These are phyloP conservation scores for Rachycentron canadum DNA, from an alignment of 2,797 vertebrate species.

Conservation along the genomic window DNA sequence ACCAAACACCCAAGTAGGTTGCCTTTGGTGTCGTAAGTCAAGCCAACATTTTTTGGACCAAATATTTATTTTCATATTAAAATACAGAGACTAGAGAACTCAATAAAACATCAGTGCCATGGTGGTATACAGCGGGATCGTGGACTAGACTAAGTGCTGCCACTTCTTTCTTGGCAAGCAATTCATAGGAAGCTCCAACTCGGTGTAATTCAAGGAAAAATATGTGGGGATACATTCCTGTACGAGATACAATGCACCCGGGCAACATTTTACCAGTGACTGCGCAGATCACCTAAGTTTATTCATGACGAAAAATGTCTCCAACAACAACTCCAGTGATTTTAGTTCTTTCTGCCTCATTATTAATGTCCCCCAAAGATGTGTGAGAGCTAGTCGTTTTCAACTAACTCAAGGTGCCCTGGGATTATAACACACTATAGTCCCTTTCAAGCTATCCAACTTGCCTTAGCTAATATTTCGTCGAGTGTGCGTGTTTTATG, in stretches of 20 bases:
- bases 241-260: not conserved
- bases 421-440: not conserved
- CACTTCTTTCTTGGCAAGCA: not conserved
- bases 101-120: constrained; percentile 7
- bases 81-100: not conserved
- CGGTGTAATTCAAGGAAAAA: not conserved
- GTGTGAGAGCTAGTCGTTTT: not conserved
- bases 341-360: not conserved
- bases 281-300: constrained; percentile 13
- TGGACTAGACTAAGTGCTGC: not conserved
- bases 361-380: not conserved
- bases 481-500: not conserved
- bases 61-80: not conserved
- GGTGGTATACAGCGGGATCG: not conserved
- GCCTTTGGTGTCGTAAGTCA: constrained; percentile 6
- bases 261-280: not conserved
- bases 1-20: not conserved
- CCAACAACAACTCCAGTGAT: not conserved
- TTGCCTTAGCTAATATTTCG: not conserved
- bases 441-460: not conserved
- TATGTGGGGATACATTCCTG: not conserved
- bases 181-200: not conserved
- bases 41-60: not conserved
- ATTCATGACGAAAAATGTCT: not conserved
- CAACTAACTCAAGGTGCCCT: not conserved